phyloP scores from a whole-genome alignment of 2,888 invertebrate species.

The Pheosia tremula region DNA sequence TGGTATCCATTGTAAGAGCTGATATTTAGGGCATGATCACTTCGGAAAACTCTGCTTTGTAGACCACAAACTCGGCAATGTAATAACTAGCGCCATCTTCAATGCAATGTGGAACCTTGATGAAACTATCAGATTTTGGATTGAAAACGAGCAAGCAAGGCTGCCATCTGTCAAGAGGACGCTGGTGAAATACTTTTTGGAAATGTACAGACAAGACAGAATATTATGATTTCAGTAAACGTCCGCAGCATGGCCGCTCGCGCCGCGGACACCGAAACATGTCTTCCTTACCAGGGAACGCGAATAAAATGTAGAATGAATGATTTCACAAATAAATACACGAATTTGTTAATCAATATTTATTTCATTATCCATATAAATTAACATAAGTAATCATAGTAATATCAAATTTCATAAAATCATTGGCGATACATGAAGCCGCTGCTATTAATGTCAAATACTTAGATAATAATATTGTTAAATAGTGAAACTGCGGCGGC shows the following conservation, averaged over 20 bases:
- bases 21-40: background rate
- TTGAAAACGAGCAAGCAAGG: background rate
- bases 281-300: background rate
- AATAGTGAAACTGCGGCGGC: conserved; percentile 41
- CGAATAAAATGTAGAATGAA: conserved; percentile 11
- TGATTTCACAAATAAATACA: conserved; percentile 39
- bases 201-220: background rate
- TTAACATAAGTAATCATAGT: conserved; percentile 66
- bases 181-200: background rate
- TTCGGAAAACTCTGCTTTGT: background rate
- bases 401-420: conserved; percentile 67
- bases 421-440: conserved; percentile 70
- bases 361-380: conserved; percentile 74
- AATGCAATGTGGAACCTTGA: background rate
- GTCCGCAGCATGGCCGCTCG: background rate
- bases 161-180: background rate
- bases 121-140: conserved; percentile 1
- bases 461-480: conserved; percentile 50
- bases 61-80: background rate
- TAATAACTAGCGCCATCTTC: background rate
- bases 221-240: background rate
- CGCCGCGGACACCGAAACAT: background rate
- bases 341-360: conserved; percentile 72
- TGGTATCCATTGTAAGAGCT: background rate
- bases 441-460: conserved; percentile 63